phyloP scores from a whole-genome alignment of 2,113 vertebrate species.

The Eurypyga helias region DNA sequence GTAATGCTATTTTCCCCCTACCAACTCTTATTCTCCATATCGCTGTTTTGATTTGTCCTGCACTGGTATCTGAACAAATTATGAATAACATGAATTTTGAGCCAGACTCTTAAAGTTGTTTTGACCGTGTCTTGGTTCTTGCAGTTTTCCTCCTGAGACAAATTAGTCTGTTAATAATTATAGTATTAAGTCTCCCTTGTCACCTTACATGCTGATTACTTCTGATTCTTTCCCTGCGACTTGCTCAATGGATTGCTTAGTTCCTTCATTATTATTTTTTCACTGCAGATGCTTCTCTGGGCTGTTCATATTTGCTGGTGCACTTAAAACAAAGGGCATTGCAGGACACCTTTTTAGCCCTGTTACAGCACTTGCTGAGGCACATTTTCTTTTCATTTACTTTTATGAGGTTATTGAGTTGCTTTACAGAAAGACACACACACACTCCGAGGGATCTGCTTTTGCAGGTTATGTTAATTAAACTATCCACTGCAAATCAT shows the following conservation, averaged over 20 bases:
- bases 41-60: not conserved
- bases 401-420: not conserved
- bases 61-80: not conserved
- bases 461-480: conserved; percentile 3
- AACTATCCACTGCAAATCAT: not conserved
- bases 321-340: not conserved
- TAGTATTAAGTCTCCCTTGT: not conserved
- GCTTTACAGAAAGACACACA: not conserved
- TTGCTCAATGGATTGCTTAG: not conserved
- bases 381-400: not conserved
- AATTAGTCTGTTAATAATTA: not conserved
- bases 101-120: not conserved
- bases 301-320: not conserved
- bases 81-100: not conserved
- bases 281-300: not conserved
- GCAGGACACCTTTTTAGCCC: not conserved
- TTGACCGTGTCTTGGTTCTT: not conserved
- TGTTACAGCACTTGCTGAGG: not conserved
- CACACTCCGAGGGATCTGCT: not conserved
- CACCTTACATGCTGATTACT: not conserved
- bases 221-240: not conserved
- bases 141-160: not conserved
- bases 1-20: not conserved
- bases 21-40: not conserved
- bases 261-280: not conserved